Evolutionary conservation across 1,140 invertebrate genomes (phyloP).

Genomic region (Psilanteris sp.): DNA sequence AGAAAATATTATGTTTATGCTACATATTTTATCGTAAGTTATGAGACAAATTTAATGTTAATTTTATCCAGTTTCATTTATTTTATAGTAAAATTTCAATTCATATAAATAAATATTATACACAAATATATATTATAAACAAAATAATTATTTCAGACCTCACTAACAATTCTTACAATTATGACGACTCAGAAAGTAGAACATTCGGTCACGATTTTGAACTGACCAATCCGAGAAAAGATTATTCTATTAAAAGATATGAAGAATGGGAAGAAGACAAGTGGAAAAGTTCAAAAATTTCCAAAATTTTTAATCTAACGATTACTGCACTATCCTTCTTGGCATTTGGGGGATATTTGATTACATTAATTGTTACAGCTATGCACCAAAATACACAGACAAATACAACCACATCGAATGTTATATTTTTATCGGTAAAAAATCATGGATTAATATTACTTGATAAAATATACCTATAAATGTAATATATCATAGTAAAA

Average conservation of each 20-base stretch:
- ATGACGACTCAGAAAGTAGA: conserved; percentile 29
- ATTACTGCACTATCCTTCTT: conserved; percentile 87
- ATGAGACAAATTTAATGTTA: too few relatives aligned
- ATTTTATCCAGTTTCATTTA: too few relatives aligned
- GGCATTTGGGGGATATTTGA: conserved; percentile 88
- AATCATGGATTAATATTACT: too few relatives aligned
- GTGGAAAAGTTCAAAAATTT: conserved; percentile 80
- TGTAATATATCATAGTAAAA: too few relatives aligned
- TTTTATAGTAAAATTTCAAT: too few relatives aligned
- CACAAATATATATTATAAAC: too few relatives aligned
- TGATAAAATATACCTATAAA: too few relatives aligned
- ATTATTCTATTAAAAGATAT: conserved; percentile 73
- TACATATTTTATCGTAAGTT: too few relatives aligned
- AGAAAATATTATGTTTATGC: too few relatives aligned
- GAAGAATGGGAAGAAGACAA: conserved; percentile 79
- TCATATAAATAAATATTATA: too few relatives aligned
- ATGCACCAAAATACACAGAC: conserved; percentile 77
- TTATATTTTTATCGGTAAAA: conserved; percentile 75
- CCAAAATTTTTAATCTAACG: conserved; percentile 85
- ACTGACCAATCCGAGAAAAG: conserved; percentile 53
- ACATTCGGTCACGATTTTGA: conserved; percentile 60
- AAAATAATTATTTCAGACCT: conserved; percentile 19
- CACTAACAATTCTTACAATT: conserved; percentile 7
- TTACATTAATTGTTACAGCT: conserved; percentile 86
- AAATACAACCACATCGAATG: conserved; percentile 66